These are phyloP conservation scores for Nycticryphes semicollaris DNA, from an alignment of 2,113 vertebrate species.

Conservation along the genomic window DNA sequence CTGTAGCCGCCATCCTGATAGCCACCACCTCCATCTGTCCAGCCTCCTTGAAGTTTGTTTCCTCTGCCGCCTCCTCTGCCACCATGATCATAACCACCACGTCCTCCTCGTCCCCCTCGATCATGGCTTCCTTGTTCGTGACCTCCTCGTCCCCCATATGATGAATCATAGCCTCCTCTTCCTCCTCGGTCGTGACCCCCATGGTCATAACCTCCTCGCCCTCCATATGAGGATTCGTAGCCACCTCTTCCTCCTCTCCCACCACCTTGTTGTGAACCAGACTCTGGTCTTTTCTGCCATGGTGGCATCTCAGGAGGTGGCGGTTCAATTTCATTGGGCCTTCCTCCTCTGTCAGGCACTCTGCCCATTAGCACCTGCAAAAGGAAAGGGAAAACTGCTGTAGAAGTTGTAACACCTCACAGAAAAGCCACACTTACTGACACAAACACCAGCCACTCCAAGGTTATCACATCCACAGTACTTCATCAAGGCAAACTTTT, in stretches of 20 bases:
- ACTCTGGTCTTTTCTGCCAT: constrained; percentile 96
- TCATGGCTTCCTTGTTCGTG: constrained; percentile 76
- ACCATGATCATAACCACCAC: constrained; percentile 80
- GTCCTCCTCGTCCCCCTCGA: constrained; percentile 78
- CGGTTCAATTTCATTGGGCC: constrained; percentile 95
- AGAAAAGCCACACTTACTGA: neutral
- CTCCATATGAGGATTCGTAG: constrained; percentile 62
- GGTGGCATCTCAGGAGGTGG: constrained; percentile 98
- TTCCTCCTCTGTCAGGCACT: constrained; percentile 94
- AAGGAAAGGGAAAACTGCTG: neutral
- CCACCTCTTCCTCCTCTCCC: constrained; percentile 85
- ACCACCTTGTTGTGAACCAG: constrained; percentile 80
- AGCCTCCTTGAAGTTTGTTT: constrained; percentile 85
- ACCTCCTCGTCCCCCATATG: constrained; percentile 85
- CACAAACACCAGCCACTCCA: neutral
- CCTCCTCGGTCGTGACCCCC: constrained; percentile 70
- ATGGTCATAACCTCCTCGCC: constrained; percentile 70
- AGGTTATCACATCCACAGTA: neutral
- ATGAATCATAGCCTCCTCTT: constrained; percentile 82
- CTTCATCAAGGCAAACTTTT: neutral
- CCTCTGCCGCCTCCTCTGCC: constrained; percentile 81
- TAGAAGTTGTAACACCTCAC: neutral
- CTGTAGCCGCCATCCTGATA: constrained; percentile 76
- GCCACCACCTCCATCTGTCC: constrained; percentile 84
- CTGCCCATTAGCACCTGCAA: constrained; percentile 93